Evolutionary conservation across 2,113 vertebrate genomes (phyloP), one percentile per base, ranked within the genome.

Genomic region (Cervus canadensis): DNA sequence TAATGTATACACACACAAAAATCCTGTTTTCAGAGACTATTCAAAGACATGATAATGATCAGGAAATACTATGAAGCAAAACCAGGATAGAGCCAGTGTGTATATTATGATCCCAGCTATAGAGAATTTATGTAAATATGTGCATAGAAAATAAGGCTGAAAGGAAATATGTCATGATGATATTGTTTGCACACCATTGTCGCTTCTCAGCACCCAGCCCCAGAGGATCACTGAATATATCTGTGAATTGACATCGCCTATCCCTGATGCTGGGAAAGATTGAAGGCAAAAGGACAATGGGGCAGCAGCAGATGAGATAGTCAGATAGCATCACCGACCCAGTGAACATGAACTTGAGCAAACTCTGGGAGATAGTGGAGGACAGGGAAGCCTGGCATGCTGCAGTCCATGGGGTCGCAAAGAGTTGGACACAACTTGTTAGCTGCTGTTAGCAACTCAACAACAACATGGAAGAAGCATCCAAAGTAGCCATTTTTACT

Each of bases 61-160:
- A 19, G 25, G 30, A 54, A 89, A 57, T 64, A 28, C 19, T 28
- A 7, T 19, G 14, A 57, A 67, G 67, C 30, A 28, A 78, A 78
- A 54, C 17, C 30, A 50, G 56, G 28, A 82, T 33, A 2, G 30
- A 88, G 52, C 71, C 19, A n/a, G 13, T 50, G 5, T 85, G 5
- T 60, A 3, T 15, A 8, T 56, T 50, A 50, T 2, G 19, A 71
- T 50, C 71, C 56, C 43, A 78, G 26, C 25, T 33, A 5, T 28
- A 28, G 60, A 45, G 43, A 83, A 67, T 82, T 59, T 90, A 87
- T 98, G 88, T 93, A 96, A 90, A 94, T 88, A 28, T 17, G 74
- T 50, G n/a, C 81, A 43, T 21, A 85, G 95, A 74, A 67, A 91
- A 52, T 71, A 40, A 85, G 56, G 28, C 81, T 25, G 28, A 30